Base-by-base conservation (phyloP, 2,113 vertebrate genomes). In the Chionodraco myersi region DNA sequence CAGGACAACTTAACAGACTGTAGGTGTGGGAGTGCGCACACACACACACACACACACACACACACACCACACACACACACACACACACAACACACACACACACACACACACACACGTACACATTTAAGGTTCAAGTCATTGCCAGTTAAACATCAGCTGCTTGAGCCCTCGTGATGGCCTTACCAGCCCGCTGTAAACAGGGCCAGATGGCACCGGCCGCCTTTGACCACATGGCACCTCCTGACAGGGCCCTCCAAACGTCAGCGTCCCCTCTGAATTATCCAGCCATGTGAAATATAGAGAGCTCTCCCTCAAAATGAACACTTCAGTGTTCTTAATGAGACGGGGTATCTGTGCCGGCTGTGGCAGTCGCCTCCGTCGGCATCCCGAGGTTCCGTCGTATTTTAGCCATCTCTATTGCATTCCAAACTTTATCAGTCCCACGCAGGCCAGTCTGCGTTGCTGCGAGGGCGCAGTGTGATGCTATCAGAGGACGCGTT, bases 161-260 rank as follows among this genome's bases (percentile, higher is more conserved):
- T 48, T 76, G 71, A 85, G 73, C 47, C 69, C 85, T 79, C 30
- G 11, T 23, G 53, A 75, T 48, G 77, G 72, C 83, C 89, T 80
- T 48, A 61, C 77, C 88, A 79, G 79, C 54, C 67, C 18, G 26
- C 64, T 77, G 59, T 80, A 88, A 87, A 92, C 77, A 48, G 76
- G 75, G 86, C 82, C 92, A 92, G 93, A 94, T 93, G 93, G 93
- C 80, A 65, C 54, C 87, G 89, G 84, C 69, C 52, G 65, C 80
- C 60, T 65, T 76, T 75, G 80, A 89, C 87, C 87, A 90, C 88
- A 88, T 88, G 92, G 89, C 83, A 86, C 88, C 86, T 85, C 81
- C 61, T 76, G 88, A 89, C 87, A 80, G 77, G 71, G 74, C 72
- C 60, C 79, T 72, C 83, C 65, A 75, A 80, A 83, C 79, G 75